Percentiles rank a stretch among this genome's conserved stretches.
These are phyloP conservation scores for Exocentrus adspersus DNA, from an alignment of 2,888 invertebrate species.

Conservation along the genomic window DNA sequence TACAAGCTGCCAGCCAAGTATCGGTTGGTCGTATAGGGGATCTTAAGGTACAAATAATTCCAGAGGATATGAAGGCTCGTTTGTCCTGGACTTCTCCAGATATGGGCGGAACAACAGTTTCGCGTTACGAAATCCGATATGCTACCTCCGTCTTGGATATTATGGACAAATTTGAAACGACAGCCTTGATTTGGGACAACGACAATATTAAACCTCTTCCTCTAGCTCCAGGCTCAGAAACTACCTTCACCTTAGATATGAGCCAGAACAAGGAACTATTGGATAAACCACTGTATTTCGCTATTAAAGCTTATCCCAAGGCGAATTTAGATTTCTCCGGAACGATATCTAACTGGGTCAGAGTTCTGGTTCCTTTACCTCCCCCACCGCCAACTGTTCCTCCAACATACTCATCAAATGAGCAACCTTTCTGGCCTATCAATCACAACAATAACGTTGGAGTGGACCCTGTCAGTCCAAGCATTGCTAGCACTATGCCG, in stretches of 20 bases:
- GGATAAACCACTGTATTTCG: constrained; percentile 67
- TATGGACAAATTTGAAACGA: constrained; percentile 64
- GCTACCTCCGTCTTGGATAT: constrained; percentile 62
- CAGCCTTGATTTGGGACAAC: constrained; percentile 62
- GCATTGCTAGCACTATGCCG: constrained; percentile 60
- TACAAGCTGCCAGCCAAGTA: constrained; percentile 53
- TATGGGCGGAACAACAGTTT: constrained; percentile 65
- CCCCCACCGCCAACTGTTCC: constrained; percentile 65
- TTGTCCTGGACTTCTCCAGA: constrained; percentile 72
- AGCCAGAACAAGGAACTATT: constrained; percentile 63
- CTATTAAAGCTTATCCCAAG: constrained; percentile 65
- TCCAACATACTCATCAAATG: constrained; percentile 58
- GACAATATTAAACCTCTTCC: constrained; percentile 64
- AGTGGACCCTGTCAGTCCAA: constrained; percentile 59
- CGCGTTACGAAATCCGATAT: constrained; percentile 67
- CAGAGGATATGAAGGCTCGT: constrained; percentile 64
- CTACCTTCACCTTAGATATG: constrained; percentile 65
- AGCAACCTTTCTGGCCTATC: constrained; percentile 60
- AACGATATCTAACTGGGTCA: constrained; percentile 67
- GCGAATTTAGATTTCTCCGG: constrained; percentile 58
- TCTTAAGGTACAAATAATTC: constrained; percentile 64
- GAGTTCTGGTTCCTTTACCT: constrained; percentile 66
- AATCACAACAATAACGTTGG: constrained; percentile 56
- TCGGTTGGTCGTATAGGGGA: constrained; percentile 68
- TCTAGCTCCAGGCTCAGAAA: constrained; percentile 66